These are phyloP conservation scores for Lucilia cuprina DNA, from an alignment of 1,140 invertebrate genomes.

Conservation along the genomic window DNA sequence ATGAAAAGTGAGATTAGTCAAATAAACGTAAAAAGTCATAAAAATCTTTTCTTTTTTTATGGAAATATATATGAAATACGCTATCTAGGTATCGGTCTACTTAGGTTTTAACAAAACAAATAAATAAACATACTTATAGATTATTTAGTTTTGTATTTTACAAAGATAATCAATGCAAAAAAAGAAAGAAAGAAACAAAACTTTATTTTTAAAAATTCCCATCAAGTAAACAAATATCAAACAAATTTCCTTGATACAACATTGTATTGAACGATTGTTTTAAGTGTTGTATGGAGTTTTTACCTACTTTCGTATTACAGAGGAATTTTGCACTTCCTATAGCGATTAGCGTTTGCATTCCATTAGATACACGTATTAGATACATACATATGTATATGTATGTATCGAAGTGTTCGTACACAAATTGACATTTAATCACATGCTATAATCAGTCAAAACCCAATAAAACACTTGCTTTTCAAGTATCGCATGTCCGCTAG, in stretches of 20 bases:
- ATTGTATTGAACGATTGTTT: too few species aligned
- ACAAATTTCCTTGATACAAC: background rate
- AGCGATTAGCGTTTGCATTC: background rate
- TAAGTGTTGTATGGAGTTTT: background rate
- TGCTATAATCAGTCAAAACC: background rate
- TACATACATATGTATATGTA: background rate
- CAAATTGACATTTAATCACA: background rate
- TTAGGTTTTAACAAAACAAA: background rate
- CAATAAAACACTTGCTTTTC: background rate
- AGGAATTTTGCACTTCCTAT: conserved; percentile 6
- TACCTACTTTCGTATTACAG: background rate
- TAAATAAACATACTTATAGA: background rate
- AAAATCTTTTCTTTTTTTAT: background rate
- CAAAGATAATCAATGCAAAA: background rate
- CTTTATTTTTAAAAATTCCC: background rate
- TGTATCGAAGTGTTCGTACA: background rate
- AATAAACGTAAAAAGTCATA: background rate
- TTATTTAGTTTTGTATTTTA: background rate
- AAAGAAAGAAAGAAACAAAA: background rate
- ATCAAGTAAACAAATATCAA: background rate
- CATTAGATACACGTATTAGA: background rate
- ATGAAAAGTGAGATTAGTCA: background rate
- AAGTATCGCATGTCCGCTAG: background rate
- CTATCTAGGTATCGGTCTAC: background rate
- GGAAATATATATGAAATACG: background rate